Percentiles rank a stretch among this genome's conserved stretches.
Conservation (phyloP, 1,140 invertebrate genomes). For the Pseudomyrmex gracilis region DNA sequence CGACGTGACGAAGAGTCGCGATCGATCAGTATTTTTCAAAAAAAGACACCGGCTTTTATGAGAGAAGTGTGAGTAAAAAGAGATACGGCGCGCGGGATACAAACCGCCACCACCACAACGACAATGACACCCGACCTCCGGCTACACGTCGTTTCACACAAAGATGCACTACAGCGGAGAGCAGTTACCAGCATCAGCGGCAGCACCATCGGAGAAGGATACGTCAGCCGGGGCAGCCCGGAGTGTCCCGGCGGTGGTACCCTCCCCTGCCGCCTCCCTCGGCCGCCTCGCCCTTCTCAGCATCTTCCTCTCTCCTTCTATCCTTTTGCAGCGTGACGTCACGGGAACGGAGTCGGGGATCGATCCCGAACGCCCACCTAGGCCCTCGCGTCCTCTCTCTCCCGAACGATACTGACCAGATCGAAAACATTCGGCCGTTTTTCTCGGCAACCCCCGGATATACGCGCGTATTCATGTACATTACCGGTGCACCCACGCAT, state of each 20-base stretch:
- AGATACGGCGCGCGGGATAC: conserved; percentile 1
- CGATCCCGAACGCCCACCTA: conserved; percentile 67
- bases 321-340: conserved; percentile 67
- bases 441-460: conserved; percentile 26
- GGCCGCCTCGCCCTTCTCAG: not conserved
- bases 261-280: not conserved
- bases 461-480: conserved; percentile 15
- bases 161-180: conserved; percentile 36
- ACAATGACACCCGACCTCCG: conserved; percentile 8
- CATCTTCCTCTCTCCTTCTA: conserved; percentile 44
- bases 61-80: not conserved
- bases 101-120: conserved; percentile 25
- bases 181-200: conserved; percentile 17
- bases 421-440: conserved; percentile 69
- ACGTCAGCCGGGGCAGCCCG: conserved; percentile 55
- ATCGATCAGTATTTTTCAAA: conserved; percentile 64
- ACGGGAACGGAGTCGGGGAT: conserved; percentile 74
- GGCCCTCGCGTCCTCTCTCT: conserved; percentile 40
- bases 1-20: conserved; percentile 58
- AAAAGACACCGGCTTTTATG: conserved; percentile 35
- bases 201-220: conserved; percentile 55
- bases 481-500: conserved; percentile 24
- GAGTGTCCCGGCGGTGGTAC: conserved; percentile 63
- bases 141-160: conserved; percentile 60
- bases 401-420: conserved; percentile 52